phyloP scores from a whole-genome alignment of 2,797 vertebrate genomes.

The Ptychadena robeensis region DNA sequence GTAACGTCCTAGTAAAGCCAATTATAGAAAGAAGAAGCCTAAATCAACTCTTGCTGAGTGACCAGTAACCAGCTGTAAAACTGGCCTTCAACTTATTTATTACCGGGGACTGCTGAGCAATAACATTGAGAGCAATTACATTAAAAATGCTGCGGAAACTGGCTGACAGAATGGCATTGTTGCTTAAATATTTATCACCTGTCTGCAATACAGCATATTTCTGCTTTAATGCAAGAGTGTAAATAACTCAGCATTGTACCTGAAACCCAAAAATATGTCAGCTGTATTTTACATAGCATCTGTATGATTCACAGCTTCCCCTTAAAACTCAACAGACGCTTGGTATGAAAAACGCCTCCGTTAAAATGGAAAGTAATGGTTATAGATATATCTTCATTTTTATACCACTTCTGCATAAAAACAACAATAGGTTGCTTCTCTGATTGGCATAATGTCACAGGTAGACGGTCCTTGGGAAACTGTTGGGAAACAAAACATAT shows the following conservation, averaged over 20 bases:
- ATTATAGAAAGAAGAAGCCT: neutral
- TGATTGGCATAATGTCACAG: neutral
- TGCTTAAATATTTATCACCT: conserved; percentile 45
- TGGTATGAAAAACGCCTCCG: conserved; percentile 12
- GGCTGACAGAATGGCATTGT: conserved; percentile 31
- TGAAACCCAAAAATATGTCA: conserved; percentile 18
- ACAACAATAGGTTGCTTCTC: neutral
- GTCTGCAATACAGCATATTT: conserved; percentile 26
- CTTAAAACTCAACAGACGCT: conserved; percentile 19
- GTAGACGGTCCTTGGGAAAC: neutral
- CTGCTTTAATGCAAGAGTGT: conserved; percentile 38
- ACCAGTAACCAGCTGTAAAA: conserved; percentile 20
- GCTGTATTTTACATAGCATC: conserved; percentile 7
- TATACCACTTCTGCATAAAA: neutral
- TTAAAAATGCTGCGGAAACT: conserved; percentile 32
- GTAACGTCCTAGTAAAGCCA: neutral
- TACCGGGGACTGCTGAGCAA: conserved; percentile 28
- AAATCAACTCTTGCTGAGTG: neutral
- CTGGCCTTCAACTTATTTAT: conserved; percentile 37
- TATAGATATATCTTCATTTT: conserved; percentile 11
- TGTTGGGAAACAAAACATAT: neutral
- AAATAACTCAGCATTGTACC: conserved; percentile 46
- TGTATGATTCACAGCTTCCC: conserved; percentile 25
- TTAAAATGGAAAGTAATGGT: neutral
- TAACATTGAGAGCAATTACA: conserved; percentile 35